Conservation (phyloP, 2,888 invertebrate species). For the Phyllotreta striolata region DNA sequence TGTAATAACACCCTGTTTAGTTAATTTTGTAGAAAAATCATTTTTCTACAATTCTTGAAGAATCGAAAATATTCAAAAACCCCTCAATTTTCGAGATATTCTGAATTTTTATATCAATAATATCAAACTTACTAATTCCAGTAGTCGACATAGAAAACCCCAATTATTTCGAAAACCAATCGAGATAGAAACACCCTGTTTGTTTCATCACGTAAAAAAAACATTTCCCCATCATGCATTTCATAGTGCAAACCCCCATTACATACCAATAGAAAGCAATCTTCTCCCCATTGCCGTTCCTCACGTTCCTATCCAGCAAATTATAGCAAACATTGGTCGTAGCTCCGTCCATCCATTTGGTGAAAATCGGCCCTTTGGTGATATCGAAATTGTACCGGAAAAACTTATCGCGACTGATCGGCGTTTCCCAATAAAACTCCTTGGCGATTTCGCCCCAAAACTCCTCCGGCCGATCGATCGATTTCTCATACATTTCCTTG, state of each 20-base stretch:
- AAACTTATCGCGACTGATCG: conserved; percentile 77
- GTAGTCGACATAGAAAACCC: too few species aligned
- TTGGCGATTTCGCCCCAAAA: conserved; percentile 96
- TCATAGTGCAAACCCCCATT: neutral
- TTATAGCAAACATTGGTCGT: conserved; percentile 97
- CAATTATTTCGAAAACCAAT: too few species aligned
- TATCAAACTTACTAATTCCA: too few species aligned
- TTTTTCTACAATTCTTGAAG: too few species aligned
- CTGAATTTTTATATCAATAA: too few species aligned
- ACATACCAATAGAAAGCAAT: conserved; percentile 95
- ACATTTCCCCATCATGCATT: too few species aligned
- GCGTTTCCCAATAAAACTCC: conserved; percentile 92
- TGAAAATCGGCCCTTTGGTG: conserved; percentile 85
- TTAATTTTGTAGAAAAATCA: too few species aligned
- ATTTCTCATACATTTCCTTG: conserved; percentile 81
- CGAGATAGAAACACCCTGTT: too few species aligned
- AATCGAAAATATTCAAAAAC: too few species aligned
- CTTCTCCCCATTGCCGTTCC: conserved; percentile 87
- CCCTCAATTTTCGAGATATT: too few species aligned
- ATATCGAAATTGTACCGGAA: conserved; percentile 92
- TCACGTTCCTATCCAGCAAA: conserved; percentile 89
- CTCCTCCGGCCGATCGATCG: conserved; percentile 84
- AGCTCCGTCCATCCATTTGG: conserved; percentile 95
- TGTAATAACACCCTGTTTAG: too few species aligned
- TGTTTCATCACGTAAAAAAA: too few species aligned